Evolutionary conservation across 1,140 invertebrate species (phyloP).

Genomic region (Charaxes varanes): DNA sequence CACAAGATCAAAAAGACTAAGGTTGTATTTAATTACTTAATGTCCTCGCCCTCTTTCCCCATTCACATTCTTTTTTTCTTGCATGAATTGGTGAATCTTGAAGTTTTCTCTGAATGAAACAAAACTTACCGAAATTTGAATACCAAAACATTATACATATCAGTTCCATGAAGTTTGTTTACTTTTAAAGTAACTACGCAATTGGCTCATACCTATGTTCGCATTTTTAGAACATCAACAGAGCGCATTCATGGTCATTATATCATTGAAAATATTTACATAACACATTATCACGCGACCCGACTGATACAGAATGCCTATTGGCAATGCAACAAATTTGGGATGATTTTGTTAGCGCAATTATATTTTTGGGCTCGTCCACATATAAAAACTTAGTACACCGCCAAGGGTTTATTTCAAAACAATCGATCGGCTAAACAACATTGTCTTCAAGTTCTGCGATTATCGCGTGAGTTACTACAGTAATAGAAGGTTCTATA

Average conservation of each 20-base stretch:
- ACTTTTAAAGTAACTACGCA: conserved; percentile 1
- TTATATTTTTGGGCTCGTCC: conserved; percentile 25
- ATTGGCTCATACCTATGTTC: conserved; percentile 10
- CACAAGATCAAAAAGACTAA: no score
- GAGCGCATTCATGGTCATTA: conserved; percentile 56
- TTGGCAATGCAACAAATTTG: conserved; percentile 49
- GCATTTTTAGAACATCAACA: conserved; percentile 36
- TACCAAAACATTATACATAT: no score
- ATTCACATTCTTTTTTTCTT: no score
- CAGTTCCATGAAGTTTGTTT: background rate
- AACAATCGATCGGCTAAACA: conserved; percentile 18
- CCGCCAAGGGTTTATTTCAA: conserved; percentile 23
- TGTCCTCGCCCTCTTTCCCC: no score
- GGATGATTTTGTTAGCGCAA: conserved; percentile 54
- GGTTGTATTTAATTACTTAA: no score
- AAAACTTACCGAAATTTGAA: no score
- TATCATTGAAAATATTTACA: conserved; percentile 57
- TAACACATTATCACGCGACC: conserved; percentile 30
- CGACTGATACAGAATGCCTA: conserved; percentile 31
- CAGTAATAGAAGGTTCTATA: background rate
- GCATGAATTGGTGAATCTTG: no score
- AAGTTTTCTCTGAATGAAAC: no score
- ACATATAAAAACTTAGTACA: conserved; percentile 44
- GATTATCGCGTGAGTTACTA: no score
- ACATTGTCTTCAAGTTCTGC: conserved; percentile 5